Percentiles rank a stretch among this genome's conserved stretches.
These are phyloP conservation scores for Numenius phaeopus DNA, from an alignment of 2,797 vertebrate genomes.

Conservation along the genomic window DNA sequence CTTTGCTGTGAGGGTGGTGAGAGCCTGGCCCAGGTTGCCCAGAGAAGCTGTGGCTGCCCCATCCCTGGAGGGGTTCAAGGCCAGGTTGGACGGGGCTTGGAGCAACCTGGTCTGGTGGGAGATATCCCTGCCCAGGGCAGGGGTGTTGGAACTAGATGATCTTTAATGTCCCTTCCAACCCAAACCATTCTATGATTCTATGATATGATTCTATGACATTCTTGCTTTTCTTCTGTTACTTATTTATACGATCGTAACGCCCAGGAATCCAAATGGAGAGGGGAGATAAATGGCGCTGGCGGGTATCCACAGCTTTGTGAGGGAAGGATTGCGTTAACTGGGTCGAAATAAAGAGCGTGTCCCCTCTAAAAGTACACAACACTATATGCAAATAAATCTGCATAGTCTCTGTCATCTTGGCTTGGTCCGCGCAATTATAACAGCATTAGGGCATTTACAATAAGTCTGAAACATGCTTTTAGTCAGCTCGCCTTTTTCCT, in stretches of 20 bases:
- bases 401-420: constrained; percentile 7
- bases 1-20: background rate
- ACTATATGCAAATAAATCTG: constrained; percentile 45
- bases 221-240: background rate
- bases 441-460: constrained; percentile 26
- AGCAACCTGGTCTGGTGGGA: background rate
- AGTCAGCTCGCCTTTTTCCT: background rate
- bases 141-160: background rate
- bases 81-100: background rate
- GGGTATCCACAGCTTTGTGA: constrained; percentile 42
- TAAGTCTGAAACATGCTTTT: constrained; percentile 25
- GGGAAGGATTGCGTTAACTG: constrained; percentile 10
- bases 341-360: constrained; percentile 31
- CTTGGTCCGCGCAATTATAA: background rate
- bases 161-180: background rate
- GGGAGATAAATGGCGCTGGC: constrained; percentile 35
- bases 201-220: background rate
- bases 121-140: background rate
- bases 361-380: background rate
- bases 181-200: background rate
- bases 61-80: background rate
- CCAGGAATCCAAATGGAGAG: background rate
- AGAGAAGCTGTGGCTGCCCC: background rate
- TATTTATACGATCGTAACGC: background rate
- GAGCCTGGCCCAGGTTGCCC: background rate